Percentiles rank a stretch among this genome's conserved stretches.
phyloP scores from a whole-genome alignment of 2,113 vertebrate species.

The Trematocara macrostoma region DNA sequence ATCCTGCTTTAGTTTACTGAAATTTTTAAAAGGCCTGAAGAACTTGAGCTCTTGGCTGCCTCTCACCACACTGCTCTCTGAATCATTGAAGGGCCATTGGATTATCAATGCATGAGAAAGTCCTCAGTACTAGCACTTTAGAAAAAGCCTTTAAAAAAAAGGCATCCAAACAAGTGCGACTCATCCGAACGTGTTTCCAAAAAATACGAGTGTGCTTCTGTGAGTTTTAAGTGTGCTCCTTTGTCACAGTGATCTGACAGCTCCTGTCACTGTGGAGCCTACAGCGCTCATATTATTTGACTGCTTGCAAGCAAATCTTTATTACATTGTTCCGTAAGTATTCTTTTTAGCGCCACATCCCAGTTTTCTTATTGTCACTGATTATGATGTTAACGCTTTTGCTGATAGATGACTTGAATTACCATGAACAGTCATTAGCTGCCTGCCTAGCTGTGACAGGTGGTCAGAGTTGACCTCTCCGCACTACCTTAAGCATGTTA shows the following conservation, averaged over 20 bases:
- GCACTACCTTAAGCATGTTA: conserved; percentile 42
- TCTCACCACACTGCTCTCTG: conserved; percentile 17
- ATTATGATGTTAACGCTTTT: neutral
- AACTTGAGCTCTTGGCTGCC: conserved; percentile 28
- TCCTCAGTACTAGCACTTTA: conserved; percentile 50
- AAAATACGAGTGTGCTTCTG: conserved; percentile 18
- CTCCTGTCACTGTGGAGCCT: neutral
- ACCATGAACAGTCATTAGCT: neutral
- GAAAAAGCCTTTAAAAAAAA: conserved; percentile 14
- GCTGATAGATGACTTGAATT: neutral
- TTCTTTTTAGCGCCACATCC: neutral
- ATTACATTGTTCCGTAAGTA: neutral
- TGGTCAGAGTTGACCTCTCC: conserved; percentile 58
- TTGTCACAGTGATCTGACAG: conserved; percentile 26
- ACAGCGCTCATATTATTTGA: neutral
- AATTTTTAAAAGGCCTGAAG: conserved; percentile 48
- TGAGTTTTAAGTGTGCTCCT: conserved; percentile 16
- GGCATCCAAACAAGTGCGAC: conserved; percentile 30
- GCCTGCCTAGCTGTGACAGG: conserved; percentile 39
- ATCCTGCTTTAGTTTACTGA: conserved; percentile 37
- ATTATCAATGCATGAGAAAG: conserved; percentile 65
- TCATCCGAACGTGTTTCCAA: conserved; percentile 15
- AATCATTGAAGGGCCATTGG: conserved; percentile 64
- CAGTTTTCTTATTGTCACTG: neutral
- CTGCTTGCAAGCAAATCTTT: neutral